Evolutionary conservation across 2,113 vertebrate genomes (phyloP), one percentile per base, ranked within the genome.

Genomic region (Lynx canadensis): DNA sequence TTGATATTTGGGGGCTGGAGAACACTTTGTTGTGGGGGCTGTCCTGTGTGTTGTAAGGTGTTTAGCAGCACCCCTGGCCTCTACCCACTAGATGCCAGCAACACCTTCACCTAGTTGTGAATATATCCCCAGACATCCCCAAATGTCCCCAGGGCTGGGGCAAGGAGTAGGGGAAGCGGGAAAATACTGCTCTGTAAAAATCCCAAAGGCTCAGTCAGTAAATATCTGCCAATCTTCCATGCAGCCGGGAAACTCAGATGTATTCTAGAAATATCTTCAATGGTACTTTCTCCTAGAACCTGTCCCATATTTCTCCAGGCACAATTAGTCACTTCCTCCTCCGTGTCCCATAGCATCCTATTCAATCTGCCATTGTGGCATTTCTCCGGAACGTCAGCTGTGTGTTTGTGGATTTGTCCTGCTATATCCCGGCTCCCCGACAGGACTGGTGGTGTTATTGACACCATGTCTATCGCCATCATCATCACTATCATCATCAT

Each of bases 381-480:
- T n/a, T 55, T 57, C 29, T 36, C 3, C 3, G 12, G 48, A 41
- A 15, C 13, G 15, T 57, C 10, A 27, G 8, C 50, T 16, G n/a
- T 14, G 27, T 68, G 18, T 81, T 86, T 4, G 5, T 0, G 41
- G 50, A 18, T 18, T 19, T 68, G 74, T 36, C 88, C 74, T 48
- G 23, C 73, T 38, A 1, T 11, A 18, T 36, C 10, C 60, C 7
- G 13, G 45, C 57, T 13, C 55, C 68, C 87, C 38, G 13, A 7
- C 3, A 5, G 4, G 4, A 63, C 69, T 9, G 31, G 10, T 45
- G 68, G 10, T 11, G 0, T 23, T 41, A 12, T 41, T 0, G 7
- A 29, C 31, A 27, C 48, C 12, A 1, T 23, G 66, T 86, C 57
- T 71, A 45, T 4, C 11, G 0, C 6, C 69, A 88, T 7, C 7